phyloP scores from a whole-genome alignment of 37 sponge, comb jelly and placozoan genomes.

The Spongilla lacustris region DNA sequence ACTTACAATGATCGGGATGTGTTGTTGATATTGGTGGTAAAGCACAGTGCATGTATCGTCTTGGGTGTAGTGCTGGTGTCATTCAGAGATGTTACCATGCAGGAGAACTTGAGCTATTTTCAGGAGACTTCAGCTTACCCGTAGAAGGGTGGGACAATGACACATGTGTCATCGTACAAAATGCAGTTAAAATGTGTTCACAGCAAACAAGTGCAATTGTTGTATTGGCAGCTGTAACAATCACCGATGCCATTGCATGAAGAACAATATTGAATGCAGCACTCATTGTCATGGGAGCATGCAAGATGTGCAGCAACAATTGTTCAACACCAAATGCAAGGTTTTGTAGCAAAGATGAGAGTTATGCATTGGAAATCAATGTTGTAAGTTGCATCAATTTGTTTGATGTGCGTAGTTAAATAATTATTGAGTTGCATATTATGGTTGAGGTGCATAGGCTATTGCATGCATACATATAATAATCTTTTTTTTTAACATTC shows the following conservation, averaged over 20 bases:
- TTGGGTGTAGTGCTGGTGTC: background rate
- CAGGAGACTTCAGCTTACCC: conserved; percentile 7
- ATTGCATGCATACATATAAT: too few relatives aligned
- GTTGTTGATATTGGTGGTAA: background rate
- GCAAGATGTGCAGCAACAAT: background rate
- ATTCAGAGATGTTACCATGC: background rate
- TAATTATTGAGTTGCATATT: background rate
- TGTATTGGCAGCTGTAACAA: background rate
- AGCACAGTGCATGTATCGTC: background rate
- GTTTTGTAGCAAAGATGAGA: background rate
- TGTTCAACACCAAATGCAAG: background rate
- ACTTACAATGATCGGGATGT: background rate
- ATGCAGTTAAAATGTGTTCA: conserved; percentile 4
- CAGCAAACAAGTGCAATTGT: conserved; percentile 6
- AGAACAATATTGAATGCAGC: background rate
- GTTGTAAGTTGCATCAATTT: background rate
- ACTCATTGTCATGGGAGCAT: background rate
- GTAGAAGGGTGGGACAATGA: conserved; percentile 24
- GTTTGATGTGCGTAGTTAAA: background rate
- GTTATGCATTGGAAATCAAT: background rate
- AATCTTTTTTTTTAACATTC: background rate
- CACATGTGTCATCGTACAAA: background rate
- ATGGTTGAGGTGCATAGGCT: too few relatives aligned
- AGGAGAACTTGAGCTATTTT: background rate
- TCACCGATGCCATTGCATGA: background rate